Evolutionary conservation across 2,888 invertebrate species (phyloP), one percentile per base, ranked within the genome.

Genomic region (Caenorhabditis afra): DNA sequence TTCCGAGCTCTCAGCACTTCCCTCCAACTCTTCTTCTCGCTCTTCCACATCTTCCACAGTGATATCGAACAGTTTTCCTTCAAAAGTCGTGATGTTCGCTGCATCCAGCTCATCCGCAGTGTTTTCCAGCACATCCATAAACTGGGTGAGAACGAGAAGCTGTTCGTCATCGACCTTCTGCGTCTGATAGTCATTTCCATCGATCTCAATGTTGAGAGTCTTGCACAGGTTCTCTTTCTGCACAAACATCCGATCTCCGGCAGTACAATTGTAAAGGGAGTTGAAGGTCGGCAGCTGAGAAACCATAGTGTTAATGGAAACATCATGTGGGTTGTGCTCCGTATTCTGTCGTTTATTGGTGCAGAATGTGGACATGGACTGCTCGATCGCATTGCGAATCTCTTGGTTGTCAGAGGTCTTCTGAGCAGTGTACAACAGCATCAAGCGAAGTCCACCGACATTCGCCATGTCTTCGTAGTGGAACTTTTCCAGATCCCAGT

Each of bases 281-380:
- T 78, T 78, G 53, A 78, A 78, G 37, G 61, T 78, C 11, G 78
- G 78, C 37, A 78, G 53, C 50, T 78, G 59, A 5, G 78, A 65
- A 8, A 59, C 64, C 1, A 66, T 71, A 1, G 45, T 39, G 22
- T 78, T 78, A 16, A 71, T 49, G 0, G 78, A 66, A 10, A 66
- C 44, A 7, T 71, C 71, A 39, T 50, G 39, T 5, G 78, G 78
- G 29, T 78, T 78, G 23, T 78, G 78, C 20, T 57, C 16, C 0
- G 7, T 1, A 4, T 59, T 59, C 35, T 23, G 29, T 52, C 55
- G 23, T 18, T 59, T 49, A 2, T 50, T 59, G 11, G 59, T 44
- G 20, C 68, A 68, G 10, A 68, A 68, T 57, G 29, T 14, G 5
- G 35, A 12, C 11, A 73, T 44, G 3, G 64, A 49, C 22, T 35